Evolutionary conservation across 1,140 invertebrate genomes (phyloP).

Genomic region (Drosophila truncata): DNA sequence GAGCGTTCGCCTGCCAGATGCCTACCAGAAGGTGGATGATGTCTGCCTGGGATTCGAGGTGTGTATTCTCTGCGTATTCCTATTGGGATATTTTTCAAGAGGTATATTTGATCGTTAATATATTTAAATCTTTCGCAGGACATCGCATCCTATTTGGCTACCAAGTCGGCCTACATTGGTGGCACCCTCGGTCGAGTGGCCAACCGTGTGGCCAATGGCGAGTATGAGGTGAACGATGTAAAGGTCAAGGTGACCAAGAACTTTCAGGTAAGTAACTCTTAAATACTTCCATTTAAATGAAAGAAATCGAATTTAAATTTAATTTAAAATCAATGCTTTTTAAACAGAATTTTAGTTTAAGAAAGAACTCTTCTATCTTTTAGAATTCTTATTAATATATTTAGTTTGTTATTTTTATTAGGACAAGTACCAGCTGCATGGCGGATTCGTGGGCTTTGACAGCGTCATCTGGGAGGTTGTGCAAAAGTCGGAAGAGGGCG

Average conservation of each 20-base stretch:
- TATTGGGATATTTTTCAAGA: too few relatives aligned
- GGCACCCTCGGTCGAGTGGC: constrained; percentile 94
- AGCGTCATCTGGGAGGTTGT: constrained; percentile 89
- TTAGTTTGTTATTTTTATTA: constrained; percentile 88
- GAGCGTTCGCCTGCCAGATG: constrained; percentile 90
- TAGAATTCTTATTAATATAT: background rate
- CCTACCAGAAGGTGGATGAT: constrained; percentile 73
- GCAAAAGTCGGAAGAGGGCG: constrained; percentile 85
- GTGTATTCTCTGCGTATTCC: background rate
- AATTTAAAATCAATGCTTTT: background rate
- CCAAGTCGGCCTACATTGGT: constrained; percentile 92
- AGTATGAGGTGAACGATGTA: constrained; percentile 89
- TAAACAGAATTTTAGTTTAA: background rate
- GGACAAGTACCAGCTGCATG: constrained; percentile 92
- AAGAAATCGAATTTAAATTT: background rate
- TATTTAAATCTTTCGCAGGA: constrained; percentile 65
- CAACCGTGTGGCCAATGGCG: constrained; percentile 92
- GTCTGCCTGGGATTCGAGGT: constrained; percentile 7
- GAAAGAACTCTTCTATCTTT: background rate
- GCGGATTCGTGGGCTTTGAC: constrained; percentile 94
- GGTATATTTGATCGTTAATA: background rate
- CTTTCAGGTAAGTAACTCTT: constrained; percentile 75
- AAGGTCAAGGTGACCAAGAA: constrained; percentile 91
- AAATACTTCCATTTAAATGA: background rate
- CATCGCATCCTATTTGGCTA: constrained; percentile 86